These are phyloP conservation scores for Argynnis bischoffii DNA, from an alignment of 2,888 invertebrate genomes.

Conservation along the genomic window DNA sequence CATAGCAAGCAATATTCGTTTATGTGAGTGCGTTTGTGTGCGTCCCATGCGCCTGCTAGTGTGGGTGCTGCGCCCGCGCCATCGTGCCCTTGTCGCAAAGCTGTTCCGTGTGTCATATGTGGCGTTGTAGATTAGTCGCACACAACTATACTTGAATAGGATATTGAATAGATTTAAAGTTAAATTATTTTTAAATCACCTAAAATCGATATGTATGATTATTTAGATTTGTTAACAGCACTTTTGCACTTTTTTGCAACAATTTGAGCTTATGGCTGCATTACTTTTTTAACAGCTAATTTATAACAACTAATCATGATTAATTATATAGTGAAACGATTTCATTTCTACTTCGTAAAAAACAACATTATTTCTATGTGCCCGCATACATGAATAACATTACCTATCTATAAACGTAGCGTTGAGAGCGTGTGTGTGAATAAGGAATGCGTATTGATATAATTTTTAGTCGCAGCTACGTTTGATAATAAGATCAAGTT, in stretches of 20 bases:
- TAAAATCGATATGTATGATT: too few species aligned
- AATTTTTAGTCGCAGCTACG: slow-evolving; percentile 64
- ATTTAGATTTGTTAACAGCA: too few species aligned
- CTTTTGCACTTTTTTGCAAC: too few species aligned
- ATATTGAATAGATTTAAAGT: slow-evolving; percentile 22
- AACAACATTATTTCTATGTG: too few species aligned
- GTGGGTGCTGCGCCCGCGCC: slow-evolving; percentile 47
- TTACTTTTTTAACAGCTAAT: too few species aligned
- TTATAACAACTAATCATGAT: neutral
- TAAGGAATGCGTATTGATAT: slow-evolving; percentile 74
- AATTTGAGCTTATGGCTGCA: too few species aligned
- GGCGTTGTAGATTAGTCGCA: slow-evolving; percentile 39
- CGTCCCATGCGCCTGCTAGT: slow-evolving; percentile 28
- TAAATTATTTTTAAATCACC: neutral
- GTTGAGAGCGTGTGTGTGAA: slow-evolving; percentile 47
- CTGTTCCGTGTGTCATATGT: slow-evolving; percentile 37
- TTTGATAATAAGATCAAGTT: slow-evolving; percentile 80
- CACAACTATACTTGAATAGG: slow-evolving; percentile 26
- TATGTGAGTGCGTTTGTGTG: slow-evolving; percentile 59
- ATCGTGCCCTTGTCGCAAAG: slow-evolving; percentile 47
- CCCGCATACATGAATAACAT: neutral
- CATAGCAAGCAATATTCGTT: slow-evolving; percentile 81
- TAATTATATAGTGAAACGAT: neutral
- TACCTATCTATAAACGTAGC: neutral
- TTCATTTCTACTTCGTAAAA: neutral